Conservation (phyloP, 30 jellyfish, hydroid and myxozoan species). For the Haliclystus octoradiatus region DNA sequence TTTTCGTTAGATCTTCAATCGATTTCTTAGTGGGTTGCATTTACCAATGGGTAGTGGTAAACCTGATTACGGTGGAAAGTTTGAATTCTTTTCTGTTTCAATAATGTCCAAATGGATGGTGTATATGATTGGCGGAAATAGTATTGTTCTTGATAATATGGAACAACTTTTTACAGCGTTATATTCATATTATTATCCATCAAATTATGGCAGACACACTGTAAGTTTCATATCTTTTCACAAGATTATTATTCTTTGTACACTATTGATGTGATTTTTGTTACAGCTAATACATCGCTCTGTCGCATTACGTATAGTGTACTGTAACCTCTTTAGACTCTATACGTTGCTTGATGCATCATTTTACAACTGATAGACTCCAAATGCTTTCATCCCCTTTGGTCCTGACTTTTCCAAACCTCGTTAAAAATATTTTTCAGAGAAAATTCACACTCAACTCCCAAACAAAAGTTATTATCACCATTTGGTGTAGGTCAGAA, state of each 20-base stretch:
- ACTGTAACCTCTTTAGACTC: no score
- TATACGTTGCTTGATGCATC: no score
- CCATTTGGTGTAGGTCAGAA: no score
- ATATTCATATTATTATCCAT: constrained; percentile 81
- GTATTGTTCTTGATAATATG: constrained; percentile 45
- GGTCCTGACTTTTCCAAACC: neutral
- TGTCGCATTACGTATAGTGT: no score
- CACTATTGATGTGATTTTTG: no score
- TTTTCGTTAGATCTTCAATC: constrained; percentile 47
- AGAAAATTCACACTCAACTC: no score
- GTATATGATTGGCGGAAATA: constrained; percentile 62
- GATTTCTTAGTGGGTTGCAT: constrained; percentile 64
- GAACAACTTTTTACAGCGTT: constrained; percentile 54
- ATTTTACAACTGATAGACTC: neutral
- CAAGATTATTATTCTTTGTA: neutral
- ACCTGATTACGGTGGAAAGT: constrained; percentile 22
- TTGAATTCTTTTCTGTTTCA: constrained; percentile 31
- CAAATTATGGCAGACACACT: constrained; percentile 68
- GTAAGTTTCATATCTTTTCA: no score
- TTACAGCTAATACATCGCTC: no score
- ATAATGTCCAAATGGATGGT: constrained; percentile 66
- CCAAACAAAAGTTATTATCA: no score
- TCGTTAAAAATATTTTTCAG: no score
- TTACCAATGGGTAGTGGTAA: constrained; percentile 65
- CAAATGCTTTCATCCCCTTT: neutral